Evolutionary conservation across 2,113 vertebrate genomes (phyloP), one percentile per base, ranked within the genome.

Genomic region (Hoplias malabaricus): DNA sequence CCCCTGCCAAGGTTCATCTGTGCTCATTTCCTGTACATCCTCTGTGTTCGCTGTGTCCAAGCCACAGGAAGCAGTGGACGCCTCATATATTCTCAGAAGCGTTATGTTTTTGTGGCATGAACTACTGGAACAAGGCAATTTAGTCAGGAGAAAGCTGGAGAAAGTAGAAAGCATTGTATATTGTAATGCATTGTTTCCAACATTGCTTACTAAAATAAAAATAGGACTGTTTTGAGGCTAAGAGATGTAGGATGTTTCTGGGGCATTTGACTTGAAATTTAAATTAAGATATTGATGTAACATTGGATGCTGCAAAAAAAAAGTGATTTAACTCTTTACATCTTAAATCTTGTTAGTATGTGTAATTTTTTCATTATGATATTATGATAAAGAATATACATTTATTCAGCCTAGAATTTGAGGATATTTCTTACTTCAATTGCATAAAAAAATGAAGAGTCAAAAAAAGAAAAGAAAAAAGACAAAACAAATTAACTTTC

Each of bases 1-100:
- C 76, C 54, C 46, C 73, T 75, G 65, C 80, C 80, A 87, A 86
- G 84, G 80, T 61, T 83, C 66, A 75, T 84, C 69, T 86, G 72
- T 85, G 72, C 73, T 75, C 71, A 84, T 73, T 74, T 85, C 82
- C 78, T 88, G 84, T 75, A 87, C 87, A 90, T 89, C 88, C 88
- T 86, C 74, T 84, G 74, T 83, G 50, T 36, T 63, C 9, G 59
- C 59, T 36, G 3, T 63, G 31, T 36, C 33, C 59, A 36, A 63
- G 59, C 31, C 33, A 87, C 88, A 91, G 91, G 89, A 91, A 89
- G 84, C 50, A 54, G 81, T 77, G 75, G 69, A 90, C 75, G 79
- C 83, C 68, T 81, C 48, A 34, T 43, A 38, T 82, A 54, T 5
- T 27, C 42, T 27, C 3, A 42, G 27, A 42, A 59, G 14, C 50